Base-by-base conservation (phyloP, 2,888 invertebrate genomes). In the Hetaerina titia region DNA sequence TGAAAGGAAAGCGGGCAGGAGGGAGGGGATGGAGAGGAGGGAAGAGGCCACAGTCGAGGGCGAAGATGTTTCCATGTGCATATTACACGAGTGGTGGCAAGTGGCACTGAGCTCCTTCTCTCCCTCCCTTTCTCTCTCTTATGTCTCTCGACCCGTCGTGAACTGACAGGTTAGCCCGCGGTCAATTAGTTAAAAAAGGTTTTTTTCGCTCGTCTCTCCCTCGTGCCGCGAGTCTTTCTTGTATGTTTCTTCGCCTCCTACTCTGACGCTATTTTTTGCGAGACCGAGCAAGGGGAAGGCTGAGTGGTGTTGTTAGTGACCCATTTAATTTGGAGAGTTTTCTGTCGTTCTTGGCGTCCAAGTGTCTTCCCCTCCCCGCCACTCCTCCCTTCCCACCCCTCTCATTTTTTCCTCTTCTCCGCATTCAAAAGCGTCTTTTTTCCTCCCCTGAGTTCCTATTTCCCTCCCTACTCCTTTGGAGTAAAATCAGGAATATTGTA, bases 121-220 rank as follows among this genome's bases (percentile, higher is more conserved):
- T 45, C 45, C 4, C 45, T 45, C 45, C 4, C 45, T 31, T 2
- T 81, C 2, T n/a, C 25, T 81, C 2, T n/a, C 25, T 81, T 4
- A 69, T 69, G 31, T 81, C 31, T 81, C 81, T 31, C 81, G 81
- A 81, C 81, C 81, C 81, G 69, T 69, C 69, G 92, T 69, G 92
- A 92, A 19, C 69, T 92, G 92, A 92, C 92, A 92, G 92, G 69
- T 92, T 92, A 92, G 92, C 92, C 92, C 92, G 92, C 92, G 92
- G 92, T 92, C 92, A 92, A 92, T 92, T 92, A 92, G 92, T 92
- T 17, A 69, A 69, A 92, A 92, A 69, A 92, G 92, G 92, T 92
- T 92, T 57, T 56, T 57, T 56, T 69, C 69, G 4, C 45, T 45
- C 45, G 45, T 45, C 19, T 81, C 81, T 60, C 60, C 31, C 92